Evolutionary conservation across 2,888 invertebrate genomes (phyloP), one percentile per base, ranked within the genome.

Genomic region (Junonia oenone): DNA sequence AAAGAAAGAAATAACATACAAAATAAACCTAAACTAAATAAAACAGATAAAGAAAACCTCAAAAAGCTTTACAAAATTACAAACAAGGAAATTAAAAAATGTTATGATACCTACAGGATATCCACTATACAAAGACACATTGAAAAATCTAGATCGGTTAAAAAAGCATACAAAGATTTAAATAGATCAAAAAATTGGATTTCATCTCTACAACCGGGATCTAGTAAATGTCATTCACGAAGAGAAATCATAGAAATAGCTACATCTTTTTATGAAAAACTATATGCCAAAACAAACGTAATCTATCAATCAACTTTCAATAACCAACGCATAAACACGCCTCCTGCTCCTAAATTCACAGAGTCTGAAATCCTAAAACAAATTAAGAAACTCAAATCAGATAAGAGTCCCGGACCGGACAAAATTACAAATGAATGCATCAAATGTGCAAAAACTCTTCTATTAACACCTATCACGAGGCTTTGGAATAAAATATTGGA

Each of bases 371-470:
- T 63, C 3, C 11, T 59, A 13, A 63, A 54, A 26, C 56, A 63
- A 51, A 45, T 63, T 45, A 49, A 22, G 17, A 62, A 49, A 50
- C 31, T 63, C 6, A 64, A 65, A 27, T 8, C 48, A 17, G 61
- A 61, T 17, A 66, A 65, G 63, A 62, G 61, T 33, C 52, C 62
- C 5, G 40, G 19, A 40, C 40, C 40, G n/a, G 67, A 64, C 26
- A 55, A 55, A 8, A 66, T 67, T 6, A 50, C 60, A 13, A 65
- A 64, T 27, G 64, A 67, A 53, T 45, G 19, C 17, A 61, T 63
- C 13, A 63, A 62, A 17, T 14, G 47, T n/a, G 64, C 61, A 8
- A 51, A 5, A 8, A 26, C 56, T n/a, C 9, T 57, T 8, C 51
- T 67, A 27, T 31, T 61, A 6, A 37, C 43, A 8, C 59, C 58